Evolutionary conservation across 2,888 invertebrate genomes (phyloP).

Genomic region (Tachina fera): DNA sequence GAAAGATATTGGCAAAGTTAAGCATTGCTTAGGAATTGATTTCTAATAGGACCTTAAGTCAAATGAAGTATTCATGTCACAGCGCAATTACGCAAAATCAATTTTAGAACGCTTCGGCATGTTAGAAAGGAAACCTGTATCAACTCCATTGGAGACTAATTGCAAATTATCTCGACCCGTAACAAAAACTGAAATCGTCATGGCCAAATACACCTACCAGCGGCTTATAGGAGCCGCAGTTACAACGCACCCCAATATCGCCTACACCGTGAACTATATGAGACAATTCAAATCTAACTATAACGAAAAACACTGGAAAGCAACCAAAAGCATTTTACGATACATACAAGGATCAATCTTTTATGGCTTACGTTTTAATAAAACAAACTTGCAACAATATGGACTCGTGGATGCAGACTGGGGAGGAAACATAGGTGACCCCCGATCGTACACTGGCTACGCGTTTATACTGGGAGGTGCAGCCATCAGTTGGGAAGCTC

Average conservation of each 20-base stretch:
- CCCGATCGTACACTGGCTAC: conserved; percentile 70
- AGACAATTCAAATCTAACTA: conserved; percentile 70
- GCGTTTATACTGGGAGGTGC: conserved; percentile 65
- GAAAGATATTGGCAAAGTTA: conserved; percentile 70
- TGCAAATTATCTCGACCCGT: conserved; percentile 44
- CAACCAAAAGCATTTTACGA: conserved; percentile 66
- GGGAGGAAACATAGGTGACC: conserved; percentile 62
- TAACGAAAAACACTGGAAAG: conserved; percentile 67
- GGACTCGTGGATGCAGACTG: conserved; percentile 71
- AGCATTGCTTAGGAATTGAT: conserved; percentile 65
- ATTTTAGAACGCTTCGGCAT: conserved; percentile 64
- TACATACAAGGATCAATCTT: conserved; percentile 65
- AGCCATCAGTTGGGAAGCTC: conserved; percentile 71
- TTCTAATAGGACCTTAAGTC: conserved; percentile 58
- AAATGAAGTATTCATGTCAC: conserved; percentile 52
- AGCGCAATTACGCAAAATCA: conserved; percentile 60
- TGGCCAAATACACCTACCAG: conserved; percentile 67
- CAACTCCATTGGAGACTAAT: conserved; percentile 58
- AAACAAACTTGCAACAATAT: conserved; percentile 33
- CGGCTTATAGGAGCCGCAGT: conserved; percentile 69
- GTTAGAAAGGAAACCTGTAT: conserved; percentile 59
- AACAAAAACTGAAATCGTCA: conserved; percentile 44
- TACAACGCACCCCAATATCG: conserved; percentile 66
- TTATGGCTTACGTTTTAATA: conserved; percentile 54
- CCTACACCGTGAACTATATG: conserved; percentile 60